These are phyloP conservation scores for Anarrhichthys ocellatus DNA, from an alignment of 2,113 vertebrate genomes.

Conservation along the genomic window DNA sequence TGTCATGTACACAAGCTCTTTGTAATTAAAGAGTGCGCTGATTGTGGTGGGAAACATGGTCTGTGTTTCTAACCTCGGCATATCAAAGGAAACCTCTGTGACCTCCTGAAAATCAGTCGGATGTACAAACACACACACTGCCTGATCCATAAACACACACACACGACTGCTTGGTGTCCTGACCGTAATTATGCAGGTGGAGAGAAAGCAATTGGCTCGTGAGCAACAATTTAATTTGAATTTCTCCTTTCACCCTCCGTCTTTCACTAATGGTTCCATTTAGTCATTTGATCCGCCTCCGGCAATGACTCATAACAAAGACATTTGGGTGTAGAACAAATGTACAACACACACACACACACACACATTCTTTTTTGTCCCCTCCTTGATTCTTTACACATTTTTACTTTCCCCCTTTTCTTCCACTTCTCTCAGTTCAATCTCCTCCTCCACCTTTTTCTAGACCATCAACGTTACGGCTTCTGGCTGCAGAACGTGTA, in stretches of 20 bases:
- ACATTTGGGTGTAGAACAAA: constrained; percentile 73
- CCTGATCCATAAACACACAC: constrained; percentile 12
- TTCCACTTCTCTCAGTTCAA: neutral
- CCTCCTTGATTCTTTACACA: constrained; percentile 25
- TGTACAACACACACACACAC: constrained; percentile 34
- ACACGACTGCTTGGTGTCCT: constrained; percentile 38
- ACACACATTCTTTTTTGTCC: neutral
- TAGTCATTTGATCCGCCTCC: constrained; percentile 77
- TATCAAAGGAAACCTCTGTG: constrained; percentile 63
- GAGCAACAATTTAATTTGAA: constrained; percentile 70
- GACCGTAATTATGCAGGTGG: constrained; percentile 69
- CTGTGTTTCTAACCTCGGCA: constrained; percentile 53
- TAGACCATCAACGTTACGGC: constrained; percentile 28
- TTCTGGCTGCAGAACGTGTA: constrained; percentile 59
- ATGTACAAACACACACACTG: constrained; percentile 24
- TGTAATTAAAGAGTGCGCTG: constrained; percentile 56
- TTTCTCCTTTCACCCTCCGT: constrained; percentile 67
- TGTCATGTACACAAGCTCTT: constrained; percentile 37
- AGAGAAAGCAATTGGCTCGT: constrained; percentile 59
- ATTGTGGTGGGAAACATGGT: constrained; percentile 28
- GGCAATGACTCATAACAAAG: constrained; percentile 72
- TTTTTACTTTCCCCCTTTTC: constrained; percentile 7
- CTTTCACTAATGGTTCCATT: constrained; percentile 75
- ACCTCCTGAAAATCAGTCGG: constrained; percentile 47
- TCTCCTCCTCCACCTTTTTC: constrained; percentile 27